phyloP scores from a whole-genome alignment of 1,140 invertebrate species.

The Platorchestia sp. region DNA sequence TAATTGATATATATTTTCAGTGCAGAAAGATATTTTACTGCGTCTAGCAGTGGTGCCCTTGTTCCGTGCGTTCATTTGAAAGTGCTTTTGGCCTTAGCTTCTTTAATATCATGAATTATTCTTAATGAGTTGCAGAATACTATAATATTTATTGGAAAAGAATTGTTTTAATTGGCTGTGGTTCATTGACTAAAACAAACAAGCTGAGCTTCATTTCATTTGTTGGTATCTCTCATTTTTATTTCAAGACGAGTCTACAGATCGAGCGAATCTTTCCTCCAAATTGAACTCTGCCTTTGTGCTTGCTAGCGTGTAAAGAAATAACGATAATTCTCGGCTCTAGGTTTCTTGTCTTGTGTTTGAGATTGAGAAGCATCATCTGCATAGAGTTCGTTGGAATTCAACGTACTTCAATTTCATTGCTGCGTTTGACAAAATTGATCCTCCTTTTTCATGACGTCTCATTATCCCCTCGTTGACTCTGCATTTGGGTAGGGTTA shows the following conservation, averaged over 20 bases:
- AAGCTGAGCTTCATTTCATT: neutral
- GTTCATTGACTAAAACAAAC: neutral
- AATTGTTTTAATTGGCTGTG: neutral
- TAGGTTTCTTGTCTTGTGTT: too few relatives aligned
- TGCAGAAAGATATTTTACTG: neutral
- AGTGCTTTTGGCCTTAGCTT: neutral
- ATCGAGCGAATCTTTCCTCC: neutral
- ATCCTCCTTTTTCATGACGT: too few relatives aligned
- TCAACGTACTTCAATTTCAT: too few relatives aligned
- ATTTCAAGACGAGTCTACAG: neutral
- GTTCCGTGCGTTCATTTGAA: neutral
- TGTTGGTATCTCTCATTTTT: neutral
- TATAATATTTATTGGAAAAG: neutral
- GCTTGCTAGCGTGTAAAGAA: too few relatives aligned
- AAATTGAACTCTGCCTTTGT: neutral
- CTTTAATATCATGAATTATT: neutral
- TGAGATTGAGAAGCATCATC: too few relatives aligned
- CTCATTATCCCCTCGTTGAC: too few relatives aligned
- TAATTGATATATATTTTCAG: neutral
- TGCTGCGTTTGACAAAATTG: too few relatives aligned
- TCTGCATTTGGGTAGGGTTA: too few relatives aligned
- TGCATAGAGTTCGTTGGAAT: too few relatives aligned
- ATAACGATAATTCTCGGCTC: too few relatives aligned
- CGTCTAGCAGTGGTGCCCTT: neutral
- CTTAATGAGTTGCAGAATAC: neutral